Conservation (phyloP, 2,888 invertebrate species). For the Eustalomyia histrio region DNA sequence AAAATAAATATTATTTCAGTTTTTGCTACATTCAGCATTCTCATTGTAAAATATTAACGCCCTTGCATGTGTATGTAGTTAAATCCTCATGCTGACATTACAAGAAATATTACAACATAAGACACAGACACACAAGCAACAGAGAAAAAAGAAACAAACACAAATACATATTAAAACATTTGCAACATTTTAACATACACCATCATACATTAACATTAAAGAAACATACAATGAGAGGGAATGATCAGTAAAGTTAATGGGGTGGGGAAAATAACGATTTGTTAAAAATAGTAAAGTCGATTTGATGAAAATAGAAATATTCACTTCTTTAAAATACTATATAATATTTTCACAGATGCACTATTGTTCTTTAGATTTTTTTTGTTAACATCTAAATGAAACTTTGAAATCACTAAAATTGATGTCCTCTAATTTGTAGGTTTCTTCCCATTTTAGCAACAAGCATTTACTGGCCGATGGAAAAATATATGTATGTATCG, state of each 20-base stretch:
- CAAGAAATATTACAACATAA: constrained; percentile 57
- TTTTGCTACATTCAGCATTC: constrained; percentile 30
- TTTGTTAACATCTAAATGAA: too few relatives aligned
- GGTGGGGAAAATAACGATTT: too few relatives aligned
- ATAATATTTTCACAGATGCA: too few relatives aligned
- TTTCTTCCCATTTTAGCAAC: not conserved
- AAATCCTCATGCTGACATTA: constrained; percentile 58
- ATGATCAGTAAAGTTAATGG: too few relatives aligned
- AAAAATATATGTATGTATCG: not conserved
- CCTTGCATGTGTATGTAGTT: constrained; percentile 28
- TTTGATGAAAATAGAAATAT: too few relatives aligned
- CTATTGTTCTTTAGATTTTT: too few relatives aligned
- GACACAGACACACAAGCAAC: not conserved
- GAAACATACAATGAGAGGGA: too few relatives aligned
- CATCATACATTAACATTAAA: not conserved
- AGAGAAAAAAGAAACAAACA: not conserved
- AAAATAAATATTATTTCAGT: not conserved
- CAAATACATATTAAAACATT: not conserved
- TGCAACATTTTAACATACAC: not conserved
- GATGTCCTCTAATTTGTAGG: too few relatives aligned
- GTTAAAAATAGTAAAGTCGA: too few relatives aligned
- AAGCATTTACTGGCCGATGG: not conserved
- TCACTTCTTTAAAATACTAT: too few relatives aligned
- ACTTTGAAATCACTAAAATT: too few relatives aligned
- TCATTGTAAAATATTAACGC: constrained; percentile 49